phyloP scores from a whole-genome alignment of 2,113 vertebrate genomes.

The Salvator merianae region DNA sequence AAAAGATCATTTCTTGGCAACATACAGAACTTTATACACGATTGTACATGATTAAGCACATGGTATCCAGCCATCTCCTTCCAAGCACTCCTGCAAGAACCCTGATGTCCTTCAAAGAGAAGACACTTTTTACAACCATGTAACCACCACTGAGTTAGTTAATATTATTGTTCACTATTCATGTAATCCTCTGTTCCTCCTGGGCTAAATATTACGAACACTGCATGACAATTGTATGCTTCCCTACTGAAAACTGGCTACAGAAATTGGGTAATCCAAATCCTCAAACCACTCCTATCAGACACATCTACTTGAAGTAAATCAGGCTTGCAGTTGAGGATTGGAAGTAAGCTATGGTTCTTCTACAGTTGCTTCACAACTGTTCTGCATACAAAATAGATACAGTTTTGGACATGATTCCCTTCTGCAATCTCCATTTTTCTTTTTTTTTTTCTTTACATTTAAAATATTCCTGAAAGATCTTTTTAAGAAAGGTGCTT shows the following conservation, averaged over 20 bases:
- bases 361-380: accelerated
- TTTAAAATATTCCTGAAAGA: neutral
- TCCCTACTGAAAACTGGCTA: neutral
- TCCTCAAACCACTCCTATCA: slow-evolving; percentile 11
- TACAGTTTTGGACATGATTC: neutral
- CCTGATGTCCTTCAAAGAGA: slow-evolving; percentile 29
- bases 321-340: neutral
- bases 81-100: slow-evolving; percentile 65
- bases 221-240: neutral
- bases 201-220: neutral
- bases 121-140: neutral
- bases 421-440: neutral
- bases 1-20: slow-evolving; percentile 79
- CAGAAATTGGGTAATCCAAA: neutral
- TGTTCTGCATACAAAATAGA: neutral
- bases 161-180: slow-evolving; percentile 38
- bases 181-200: neutral
- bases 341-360: slow-evolving; percentile 11
- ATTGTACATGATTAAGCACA: slow-evolving; percentile 70
- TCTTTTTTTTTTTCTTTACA: neutral
- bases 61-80: slow-evolving; percentile 45
- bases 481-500: slow-evolving; percentile 12
- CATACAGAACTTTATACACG: slow-evolving; percentile 72
- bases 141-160: slow-evolving; percentile 9
- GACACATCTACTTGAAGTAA: neutral